These are phyloP conservation scores for Eristalinus sepulchralis DNA, from an alignment of 2,888 invertebrate species.

Conservation along the genomic window DNA sequence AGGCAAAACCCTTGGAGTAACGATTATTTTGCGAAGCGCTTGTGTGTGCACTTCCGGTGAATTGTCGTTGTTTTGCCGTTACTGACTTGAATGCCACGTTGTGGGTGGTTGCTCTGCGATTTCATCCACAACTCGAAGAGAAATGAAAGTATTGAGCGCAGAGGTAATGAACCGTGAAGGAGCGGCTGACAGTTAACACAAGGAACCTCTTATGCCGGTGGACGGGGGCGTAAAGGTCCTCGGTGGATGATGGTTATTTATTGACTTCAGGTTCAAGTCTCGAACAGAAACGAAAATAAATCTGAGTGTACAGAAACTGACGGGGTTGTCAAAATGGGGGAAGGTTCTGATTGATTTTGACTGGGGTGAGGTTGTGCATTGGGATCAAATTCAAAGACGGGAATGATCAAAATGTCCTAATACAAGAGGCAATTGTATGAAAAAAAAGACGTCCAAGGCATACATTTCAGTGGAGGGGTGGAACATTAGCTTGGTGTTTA, in stretches of 20 bases:
- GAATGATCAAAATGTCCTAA: no score
- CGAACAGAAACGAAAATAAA: neutral
- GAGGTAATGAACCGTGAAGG: constrained; percentile 60
- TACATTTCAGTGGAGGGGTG: no score
- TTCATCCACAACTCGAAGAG: constrained; percentile 23
- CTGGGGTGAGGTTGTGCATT: neutral
- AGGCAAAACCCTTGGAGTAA: constrained; percentile 3
- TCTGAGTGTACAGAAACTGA: neutral
- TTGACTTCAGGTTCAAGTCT: neutral
- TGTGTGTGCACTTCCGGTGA: constrained; percentile 23
- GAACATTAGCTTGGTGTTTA: no score
- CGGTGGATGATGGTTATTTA: constrained; percentile 18
- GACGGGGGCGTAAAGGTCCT: neutral
- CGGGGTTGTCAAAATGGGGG: neutral
- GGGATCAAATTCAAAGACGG: no score
- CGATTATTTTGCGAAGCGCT: constrained; percentile 8
- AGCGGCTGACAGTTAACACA: constrained; percentile 54
- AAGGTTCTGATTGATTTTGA: neutral
- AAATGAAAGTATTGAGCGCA: constrained; percentile 28
- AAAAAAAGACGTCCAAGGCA: no score
- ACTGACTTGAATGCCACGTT: neutral
- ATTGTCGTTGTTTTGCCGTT: neutral
- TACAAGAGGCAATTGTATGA: no score
- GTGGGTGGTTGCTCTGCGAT: constrained; percentile 17
- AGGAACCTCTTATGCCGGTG: constrained; percentile 13